A percentile compares a stretch with the other conserved stretches of the same genome.
Evolutionary conservation across 2,888 invertebrate species (phyloP).

Genomic region (Dysmachus trigonus): DNA sequence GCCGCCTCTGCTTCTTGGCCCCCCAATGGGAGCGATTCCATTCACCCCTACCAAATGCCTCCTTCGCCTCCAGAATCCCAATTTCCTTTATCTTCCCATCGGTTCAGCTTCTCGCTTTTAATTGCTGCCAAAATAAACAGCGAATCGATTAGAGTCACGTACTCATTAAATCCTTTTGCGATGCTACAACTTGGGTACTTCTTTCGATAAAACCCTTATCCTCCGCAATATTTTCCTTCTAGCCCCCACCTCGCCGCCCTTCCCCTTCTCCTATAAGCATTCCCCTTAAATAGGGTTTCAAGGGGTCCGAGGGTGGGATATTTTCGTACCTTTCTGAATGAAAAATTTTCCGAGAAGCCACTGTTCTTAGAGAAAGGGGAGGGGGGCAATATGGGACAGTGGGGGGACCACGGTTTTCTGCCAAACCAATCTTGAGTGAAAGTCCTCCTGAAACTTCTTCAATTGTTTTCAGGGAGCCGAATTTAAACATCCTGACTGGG

Average conservation of each 20-base stretch:
- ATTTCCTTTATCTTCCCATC: slow-evolving; percentile 37
- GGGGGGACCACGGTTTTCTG: background rate
- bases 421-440: slow-evolving; percentile 27
- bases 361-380: background rate
- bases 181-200: slow-evolving; percentile 15
- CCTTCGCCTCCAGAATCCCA: slow-evolving; percentile 1
- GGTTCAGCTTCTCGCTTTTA: slow-evolving; percentile 45
- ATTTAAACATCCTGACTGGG: background rate
- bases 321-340: slow-evolving; percentile 22
- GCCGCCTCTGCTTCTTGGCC: background rate
- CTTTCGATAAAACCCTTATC: slow-evolving; percentile 20
- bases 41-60: background rate
- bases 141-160: slow-evolving; percentile 49
- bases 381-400: background rate
- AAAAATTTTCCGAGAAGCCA: slow-evolving; percentile 6
- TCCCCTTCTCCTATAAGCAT: too few relatives aligned
- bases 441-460: slow-evolving; percentile 40
- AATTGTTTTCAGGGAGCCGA: slow-evolving; percentile 30
- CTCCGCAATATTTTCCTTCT: slow-evolving; percentile 1
- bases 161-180: slow-evolving; percentile 46
- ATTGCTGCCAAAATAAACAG: slow-evolving; percentile 48
- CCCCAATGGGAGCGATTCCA: background rate
- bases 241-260: background rate
- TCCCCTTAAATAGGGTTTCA: background rate
- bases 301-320: background rate